Conservation (phyloP, 2,797 vertebrate genomes). For the Scleropages formosus region DNA sequence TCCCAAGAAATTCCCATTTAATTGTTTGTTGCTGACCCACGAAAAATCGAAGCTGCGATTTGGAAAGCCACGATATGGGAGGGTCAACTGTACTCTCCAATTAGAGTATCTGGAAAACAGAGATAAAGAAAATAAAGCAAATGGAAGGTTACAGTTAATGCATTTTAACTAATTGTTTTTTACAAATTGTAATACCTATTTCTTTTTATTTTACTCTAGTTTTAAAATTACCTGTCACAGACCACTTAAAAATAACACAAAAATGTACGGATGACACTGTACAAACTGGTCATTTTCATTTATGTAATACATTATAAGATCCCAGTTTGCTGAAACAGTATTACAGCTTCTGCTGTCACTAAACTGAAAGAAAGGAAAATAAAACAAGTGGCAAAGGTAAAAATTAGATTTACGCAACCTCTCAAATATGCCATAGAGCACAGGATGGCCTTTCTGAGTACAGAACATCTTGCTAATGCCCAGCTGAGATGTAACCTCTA, state of each 20-base stretch:
- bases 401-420: neutral
- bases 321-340: conserved; percentile 36
- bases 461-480: neutral
- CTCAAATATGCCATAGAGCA: neutral
- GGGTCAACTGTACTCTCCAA: neutral
- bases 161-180: neutral
- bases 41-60: neutral
- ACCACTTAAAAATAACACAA: conserved; percentile 2
- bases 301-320: conserved; percentile 42
- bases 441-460: neutral
- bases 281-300: conserved; percentile 15
- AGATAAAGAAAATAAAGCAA: too few species aligned
- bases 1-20: neutral
- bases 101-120: neutral
- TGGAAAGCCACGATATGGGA: neutral
- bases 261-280: neutral
- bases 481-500: conserved; percentile 21
- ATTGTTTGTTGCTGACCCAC: too few species aligned
- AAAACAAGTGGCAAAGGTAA: neutral
- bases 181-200: neutral
- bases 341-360: neutral
- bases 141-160: neutral
- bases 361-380: neutral
- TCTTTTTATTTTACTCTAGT: neutral
- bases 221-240: neutral